Percentiles rank a stretch among this genome's conserved stretches.
Conservation (phyloP, 2,113 vertebrate species). For the Vireo altiloquus region DNA sequence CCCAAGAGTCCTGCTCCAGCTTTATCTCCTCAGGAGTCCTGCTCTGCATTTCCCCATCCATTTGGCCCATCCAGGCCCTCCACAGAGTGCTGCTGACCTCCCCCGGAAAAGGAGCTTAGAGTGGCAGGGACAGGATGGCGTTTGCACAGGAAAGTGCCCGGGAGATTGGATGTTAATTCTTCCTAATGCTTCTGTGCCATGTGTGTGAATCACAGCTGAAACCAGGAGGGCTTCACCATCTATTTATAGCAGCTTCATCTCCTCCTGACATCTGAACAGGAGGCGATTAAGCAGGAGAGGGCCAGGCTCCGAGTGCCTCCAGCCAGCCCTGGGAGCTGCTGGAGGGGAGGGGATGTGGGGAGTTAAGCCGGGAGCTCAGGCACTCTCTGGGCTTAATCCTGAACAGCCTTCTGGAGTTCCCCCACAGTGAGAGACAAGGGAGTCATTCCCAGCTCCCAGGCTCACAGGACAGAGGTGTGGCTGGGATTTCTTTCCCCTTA, state of each 20-base stretch:
- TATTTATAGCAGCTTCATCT: slow-evolving; percentile 65
- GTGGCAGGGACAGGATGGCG: not conserved
- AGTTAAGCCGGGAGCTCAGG: not conserved
- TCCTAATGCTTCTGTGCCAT: slow-evolving; percentile 45
- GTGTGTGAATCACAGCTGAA: slow-evolving; percentile 41
- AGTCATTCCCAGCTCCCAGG: not conserved
- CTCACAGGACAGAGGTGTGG: not conserved
- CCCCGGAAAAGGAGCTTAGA: not conserved
- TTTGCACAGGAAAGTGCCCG: not conserved
- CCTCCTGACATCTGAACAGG: slow-evolving; percentile 20
- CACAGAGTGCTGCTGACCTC: not conserved
- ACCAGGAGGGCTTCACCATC: not conserved
- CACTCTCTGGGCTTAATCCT: not conserved
- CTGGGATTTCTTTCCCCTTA: not conserved
- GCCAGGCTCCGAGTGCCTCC: not conserved
- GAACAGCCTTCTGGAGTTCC: not conserved
- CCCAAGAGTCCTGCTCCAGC: not conserved
- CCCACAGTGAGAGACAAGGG: not conserved
- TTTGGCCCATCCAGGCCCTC: not conserved
- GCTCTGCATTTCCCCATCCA: not conserved
- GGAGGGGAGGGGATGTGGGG: not conserved
- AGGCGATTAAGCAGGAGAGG: slow-evolving; percentile 11
- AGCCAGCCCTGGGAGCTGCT: not conserved
- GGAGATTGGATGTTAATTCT: slow-evolving; percentile 62
- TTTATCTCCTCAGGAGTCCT: not conserved